Conservation (phyloP, 2,113 vertebrate genomes). For the Pseudonaja textilis region DNA sequence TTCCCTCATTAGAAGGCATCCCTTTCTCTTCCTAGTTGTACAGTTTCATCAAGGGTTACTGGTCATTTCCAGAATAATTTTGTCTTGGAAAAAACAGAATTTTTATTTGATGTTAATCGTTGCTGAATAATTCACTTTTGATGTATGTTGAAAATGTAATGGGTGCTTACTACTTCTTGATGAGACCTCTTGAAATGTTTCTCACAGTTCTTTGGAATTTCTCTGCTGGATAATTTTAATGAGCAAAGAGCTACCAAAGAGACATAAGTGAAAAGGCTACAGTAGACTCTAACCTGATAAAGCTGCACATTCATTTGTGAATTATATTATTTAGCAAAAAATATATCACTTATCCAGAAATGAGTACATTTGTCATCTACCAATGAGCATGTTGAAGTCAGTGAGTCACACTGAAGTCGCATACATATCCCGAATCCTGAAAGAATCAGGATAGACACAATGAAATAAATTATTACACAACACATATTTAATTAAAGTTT, state of each 20-base stretch:
- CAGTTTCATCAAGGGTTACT: too few relatives aligned
- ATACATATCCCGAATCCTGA: background rate
- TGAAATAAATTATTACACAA: background rate
- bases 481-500: background rate
- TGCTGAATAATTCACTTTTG: background rate
- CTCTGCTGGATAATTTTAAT: slow-evolving; percentile 1
- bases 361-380: background rate
- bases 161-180: background rate
- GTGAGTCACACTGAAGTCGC: background rate
- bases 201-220: background rate
- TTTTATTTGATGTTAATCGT: slow-evolving; percentile 5
- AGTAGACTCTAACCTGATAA: background rate
- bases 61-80: background rate
- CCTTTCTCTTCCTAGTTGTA: background rate
- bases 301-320: background rate
- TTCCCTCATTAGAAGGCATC: background rate
- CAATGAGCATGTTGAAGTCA: background rate
- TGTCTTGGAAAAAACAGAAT: background rate
- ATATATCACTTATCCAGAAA: background rate
- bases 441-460: background rate
- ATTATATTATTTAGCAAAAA: background rate
- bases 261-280: background rate
- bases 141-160: background rate
- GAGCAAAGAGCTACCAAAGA: background rate
- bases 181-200: background rate